A percentile compares a stretch with the other conserved stretches of the same genome.
Evolutionary conservation across 2,113 vertebrate species (phyloP).

Genomic region (Rattus norvegicus): DNA sequence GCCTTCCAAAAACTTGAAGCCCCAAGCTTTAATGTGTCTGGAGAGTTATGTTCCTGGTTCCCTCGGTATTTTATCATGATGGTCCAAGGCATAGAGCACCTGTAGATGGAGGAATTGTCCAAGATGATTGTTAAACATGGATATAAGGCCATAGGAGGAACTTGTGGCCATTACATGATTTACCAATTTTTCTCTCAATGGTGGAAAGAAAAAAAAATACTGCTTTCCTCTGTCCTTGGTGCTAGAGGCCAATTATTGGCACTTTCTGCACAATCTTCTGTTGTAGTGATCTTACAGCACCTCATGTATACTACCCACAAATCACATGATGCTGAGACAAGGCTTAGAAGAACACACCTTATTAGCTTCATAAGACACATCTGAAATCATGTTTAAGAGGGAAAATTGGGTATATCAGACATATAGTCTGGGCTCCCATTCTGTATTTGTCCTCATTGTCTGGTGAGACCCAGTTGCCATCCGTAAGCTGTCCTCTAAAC

Average conservation of each 20-base stretch:
- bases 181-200: background rate
- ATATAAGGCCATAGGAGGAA: background rate
- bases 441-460: background rate
- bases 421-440: background rate
- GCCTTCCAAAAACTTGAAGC: background rate
- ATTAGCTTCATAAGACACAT: background rate
- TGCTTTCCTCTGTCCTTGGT: background rate
- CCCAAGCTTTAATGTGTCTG: background rate
- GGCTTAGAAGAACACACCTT: background rate
- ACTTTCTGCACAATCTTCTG: background rate
- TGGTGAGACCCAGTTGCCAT: background rate
- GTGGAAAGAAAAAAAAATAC: background rate
- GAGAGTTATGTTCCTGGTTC: background rate
- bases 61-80: background rate
- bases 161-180: background rate
- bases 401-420: accelerated
- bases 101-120: background rate
- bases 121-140: background rate
- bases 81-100: background rate
- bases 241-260: background rate
- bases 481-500: background rate
- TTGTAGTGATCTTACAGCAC: background rate
- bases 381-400: background rate
- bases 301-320: background rate
- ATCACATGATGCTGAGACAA: background rate